Percentiles rank a stretch among this genome's conserved stretches.
phyloP scores from a whole-genome alignment of 2,888 invertebrate species.

The Platycheirus albimanus region DNA sequence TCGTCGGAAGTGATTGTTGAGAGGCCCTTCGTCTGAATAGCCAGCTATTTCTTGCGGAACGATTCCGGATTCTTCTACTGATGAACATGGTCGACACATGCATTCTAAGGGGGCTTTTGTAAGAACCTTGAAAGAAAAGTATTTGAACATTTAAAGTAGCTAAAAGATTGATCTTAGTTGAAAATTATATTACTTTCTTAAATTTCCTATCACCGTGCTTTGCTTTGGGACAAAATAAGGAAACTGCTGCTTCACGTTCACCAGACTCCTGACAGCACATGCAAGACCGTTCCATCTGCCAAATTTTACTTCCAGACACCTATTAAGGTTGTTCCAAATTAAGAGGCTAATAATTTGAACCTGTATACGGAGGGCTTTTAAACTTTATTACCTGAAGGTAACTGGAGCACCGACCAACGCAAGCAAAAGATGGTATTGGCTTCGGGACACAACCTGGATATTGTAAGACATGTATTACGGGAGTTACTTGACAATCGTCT shows the following conservation, averaged over 20 bases:
- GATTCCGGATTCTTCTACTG: slow-evolving; percentile 93
- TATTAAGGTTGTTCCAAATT: slow-evolving; percentile 78
- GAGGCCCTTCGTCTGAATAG: slow-evolving; percentile 91
- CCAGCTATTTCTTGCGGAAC: slow-evolving; percentile 95
- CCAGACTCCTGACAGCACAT: slow-evolving; percentile 98
- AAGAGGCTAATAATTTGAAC: too few relatives aligned
- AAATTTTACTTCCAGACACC: slow-evolving; percentile 97
- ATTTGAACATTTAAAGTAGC: slow-evolving; percentile 74
- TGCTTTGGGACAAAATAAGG: slow-evolving; percentile 94
- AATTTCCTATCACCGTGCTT: slow-evolving; percentile 93
- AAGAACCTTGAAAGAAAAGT: slow-evolving; percentile 85
- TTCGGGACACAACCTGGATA: slow-evolving; percentile 96
- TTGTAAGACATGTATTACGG: slow-evolving; percentile 94
- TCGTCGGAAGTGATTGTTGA: slow-evolving; percentile 91
- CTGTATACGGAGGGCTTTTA: too few relatives aligned
- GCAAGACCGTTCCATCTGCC: slow-evolving; percentile 97
- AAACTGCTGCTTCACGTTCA: slow-evolving; percentile 94
- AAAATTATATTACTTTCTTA: slow-evolving; percentile 86
- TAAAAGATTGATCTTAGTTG: too few relatives aligned
- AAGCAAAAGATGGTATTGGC: slow-evolving; percentile 96
- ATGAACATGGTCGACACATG: slow-evolving; percentile 96
- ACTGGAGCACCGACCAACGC: slow-evolving; percentile 94
- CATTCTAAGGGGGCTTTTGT: slow-evolving; percentile 96
- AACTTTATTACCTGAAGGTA: slow-evolving; percentile 91
- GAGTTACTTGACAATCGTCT: slow-evolving; percentile 95